These are phyloP conservation scores for Zootoca vivipara DNA, from an alignment of 2,113 vertebrate genomes.

Conservation along the genomic window DNA sequence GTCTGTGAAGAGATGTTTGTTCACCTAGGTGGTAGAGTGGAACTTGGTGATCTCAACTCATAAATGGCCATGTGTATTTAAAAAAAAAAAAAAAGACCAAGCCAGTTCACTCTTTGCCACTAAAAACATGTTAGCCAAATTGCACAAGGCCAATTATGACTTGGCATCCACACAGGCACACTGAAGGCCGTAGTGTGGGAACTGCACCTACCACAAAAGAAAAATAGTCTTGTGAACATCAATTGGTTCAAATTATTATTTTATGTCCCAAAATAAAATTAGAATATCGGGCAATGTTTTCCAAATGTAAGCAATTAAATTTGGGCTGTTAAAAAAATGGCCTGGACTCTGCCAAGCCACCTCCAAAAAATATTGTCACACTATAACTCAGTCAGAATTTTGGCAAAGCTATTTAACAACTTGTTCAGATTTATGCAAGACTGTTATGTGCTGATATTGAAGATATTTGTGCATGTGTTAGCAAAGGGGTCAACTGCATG, in stretches of 20 bases:
- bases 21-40: slow-evolving; percentile 33
- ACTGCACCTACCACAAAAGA: slow-evolving; percentile 58
- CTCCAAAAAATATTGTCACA: neutral
- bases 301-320: slow-evolving; percentile 21
- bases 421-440: neutral
- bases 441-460: neutral
- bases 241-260: slow-evolving; percentile 55
- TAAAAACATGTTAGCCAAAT: slow-evolving; percentile 69
- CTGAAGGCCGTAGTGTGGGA: slow-evolving; percentile 48
- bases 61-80: slow-evolving; percentile 65
- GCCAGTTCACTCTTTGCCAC: slow-evolving; percentile 60
- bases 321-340: slow-evolving; percentile 7
- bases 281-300: slow-evolving; percentile 43
- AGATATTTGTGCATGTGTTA: neutral
- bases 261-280: slow-evolving; percentile 54
- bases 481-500: neutral
- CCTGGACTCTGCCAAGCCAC: neutral
- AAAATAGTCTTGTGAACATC: slow-evolving; percentile 65
- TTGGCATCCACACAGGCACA: slow-evolving; percentile 41
- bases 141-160: slow-evolving; percentile 52
- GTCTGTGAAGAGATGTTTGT: slow-evolving; percentile 34
- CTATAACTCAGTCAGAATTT: neutral
- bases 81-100: slow-evolving; percentile 60
- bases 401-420: neutral
- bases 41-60: slow-evolving; percentile 38